A percentile compares a stretch with the other conserved stretches of the same genome.
Conservation (phyloP, 2,888 invertebrate species). For the Heliconius erato region DNA sequence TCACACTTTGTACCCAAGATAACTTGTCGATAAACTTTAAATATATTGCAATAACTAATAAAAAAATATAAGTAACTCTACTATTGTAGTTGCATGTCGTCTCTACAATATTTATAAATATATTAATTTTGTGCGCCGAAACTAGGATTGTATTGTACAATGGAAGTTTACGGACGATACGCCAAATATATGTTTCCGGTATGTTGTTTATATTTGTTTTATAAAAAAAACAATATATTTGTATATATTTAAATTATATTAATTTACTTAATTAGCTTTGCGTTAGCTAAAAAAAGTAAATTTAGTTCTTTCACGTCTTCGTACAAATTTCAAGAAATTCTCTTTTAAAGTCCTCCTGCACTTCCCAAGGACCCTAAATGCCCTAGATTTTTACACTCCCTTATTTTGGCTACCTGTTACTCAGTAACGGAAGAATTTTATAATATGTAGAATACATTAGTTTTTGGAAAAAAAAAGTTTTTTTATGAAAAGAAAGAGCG, state of each 20-base stretch:
- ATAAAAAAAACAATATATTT: background rate
- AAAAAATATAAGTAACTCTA: constrained; percentile 41
- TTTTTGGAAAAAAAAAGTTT: no score
- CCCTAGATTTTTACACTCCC: no score
- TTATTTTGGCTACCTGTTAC: no score
- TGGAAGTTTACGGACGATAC: constrained; percentile 5
- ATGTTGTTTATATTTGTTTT: background rate
- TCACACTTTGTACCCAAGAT: constrained; percentile 65
- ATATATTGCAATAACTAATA: constrained; percentile 45
- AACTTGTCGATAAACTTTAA: constrained; percentile 55
- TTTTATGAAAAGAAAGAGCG: no score
- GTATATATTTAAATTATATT: background rate
- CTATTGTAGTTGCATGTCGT: constrained; percentile 34
- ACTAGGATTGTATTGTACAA: constrained; percentile 1
- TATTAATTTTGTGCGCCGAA: constrained; percentile 10
- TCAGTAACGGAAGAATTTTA: no score
- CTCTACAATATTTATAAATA: background rate
- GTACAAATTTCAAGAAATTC: no score
- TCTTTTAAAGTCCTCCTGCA: no score
- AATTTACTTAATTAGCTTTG: no score
- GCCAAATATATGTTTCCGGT: constrained; percentile 1
- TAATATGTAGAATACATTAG: no score
- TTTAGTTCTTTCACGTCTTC: no score
- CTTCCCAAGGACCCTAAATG: no score
- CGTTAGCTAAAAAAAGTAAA: no score